Percentiles rank a stretch among this genome's conserved stretches.
phyloP scores from a whole-genome alignment of 2,797 vertebrate genomes.

The Poecilia wingei region DNA sequence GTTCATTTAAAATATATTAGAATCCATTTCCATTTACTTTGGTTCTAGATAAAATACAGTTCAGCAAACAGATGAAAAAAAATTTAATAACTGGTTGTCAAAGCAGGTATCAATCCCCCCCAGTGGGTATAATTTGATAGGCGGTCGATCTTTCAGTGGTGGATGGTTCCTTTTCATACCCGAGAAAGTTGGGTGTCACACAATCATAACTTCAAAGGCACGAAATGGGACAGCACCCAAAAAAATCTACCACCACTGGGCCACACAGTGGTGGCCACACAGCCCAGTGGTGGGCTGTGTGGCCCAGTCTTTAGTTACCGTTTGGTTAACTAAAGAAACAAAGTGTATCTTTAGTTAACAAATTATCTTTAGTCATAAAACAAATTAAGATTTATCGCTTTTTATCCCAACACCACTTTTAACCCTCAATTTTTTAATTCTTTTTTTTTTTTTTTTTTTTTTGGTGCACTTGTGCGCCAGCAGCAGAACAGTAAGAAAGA shows the following conservation, averaged over 20 bases:
- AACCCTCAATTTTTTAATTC: no score
- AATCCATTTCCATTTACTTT: background rate
- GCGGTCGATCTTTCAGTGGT: background rate
- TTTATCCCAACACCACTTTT: background rate
- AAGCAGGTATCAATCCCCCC: background rate
- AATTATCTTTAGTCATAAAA: background rate
- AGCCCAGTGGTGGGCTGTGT: no score
- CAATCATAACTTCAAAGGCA: background rate
- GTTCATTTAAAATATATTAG: background rate
- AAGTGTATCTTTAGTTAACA: background rate
- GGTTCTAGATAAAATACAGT: background rate
- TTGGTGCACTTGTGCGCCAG: constrained; percentile 40
- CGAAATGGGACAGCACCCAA: background rate
- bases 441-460: background rate
- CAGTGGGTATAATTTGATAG: background rate
- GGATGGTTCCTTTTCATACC: background rate
- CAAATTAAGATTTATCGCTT: background rate
- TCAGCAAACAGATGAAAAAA: background rate
- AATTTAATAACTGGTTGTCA: background rate
- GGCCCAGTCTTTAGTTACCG: no score
- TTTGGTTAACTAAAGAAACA: background rate
- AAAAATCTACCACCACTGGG: background rate
- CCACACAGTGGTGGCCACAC: no score
- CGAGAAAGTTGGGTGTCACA: background rate
- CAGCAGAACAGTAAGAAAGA: constrained; percentile 68